Conservation (phyloP, 2,113 vertebrate genomes). For the Gopherus flavomarginatus region DNA sequence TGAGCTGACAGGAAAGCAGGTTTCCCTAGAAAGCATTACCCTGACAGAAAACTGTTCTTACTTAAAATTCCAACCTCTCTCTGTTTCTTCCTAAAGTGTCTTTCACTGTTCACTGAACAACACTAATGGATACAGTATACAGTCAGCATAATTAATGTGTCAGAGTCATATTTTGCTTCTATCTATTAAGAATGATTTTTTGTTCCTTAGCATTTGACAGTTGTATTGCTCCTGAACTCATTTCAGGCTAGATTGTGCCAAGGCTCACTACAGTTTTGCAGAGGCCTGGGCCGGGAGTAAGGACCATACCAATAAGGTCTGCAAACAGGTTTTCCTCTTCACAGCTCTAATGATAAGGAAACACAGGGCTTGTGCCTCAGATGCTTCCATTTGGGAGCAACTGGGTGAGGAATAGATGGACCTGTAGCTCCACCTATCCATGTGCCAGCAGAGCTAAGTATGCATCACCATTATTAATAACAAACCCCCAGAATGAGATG, state of each 20-base stretch:
- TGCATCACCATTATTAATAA: background rate
- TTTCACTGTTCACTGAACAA: background rate
- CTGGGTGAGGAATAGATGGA: background rate
- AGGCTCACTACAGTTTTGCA: background rate
- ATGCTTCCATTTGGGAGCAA: background rate
- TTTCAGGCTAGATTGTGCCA: background rate
- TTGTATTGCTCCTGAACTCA: background rate
- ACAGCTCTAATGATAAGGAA: background rate
- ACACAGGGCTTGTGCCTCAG: background rate
- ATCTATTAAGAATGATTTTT: background rate
- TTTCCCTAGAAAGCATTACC: background rate
- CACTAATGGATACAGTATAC: background rate
- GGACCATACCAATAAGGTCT: background rate
- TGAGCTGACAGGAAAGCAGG: background rate
- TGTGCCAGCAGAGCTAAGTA: background rate
- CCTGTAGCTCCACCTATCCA: background rate
- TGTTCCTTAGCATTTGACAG: background rate
- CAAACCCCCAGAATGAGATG: background rate
- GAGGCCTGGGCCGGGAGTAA: background rate
- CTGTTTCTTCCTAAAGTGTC: background rate
- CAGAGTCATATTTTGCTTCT: background rate
- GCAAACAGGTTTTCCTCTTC: background rate
- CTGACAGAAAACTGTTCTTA: background rate
- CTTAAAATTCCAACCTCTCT: background rate
- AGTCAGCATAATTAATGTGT: background rate